Base-by-base conservation (phyloP, 2,888 invertebrate genomes). In the Lampropteryx suffumata region DNA sequence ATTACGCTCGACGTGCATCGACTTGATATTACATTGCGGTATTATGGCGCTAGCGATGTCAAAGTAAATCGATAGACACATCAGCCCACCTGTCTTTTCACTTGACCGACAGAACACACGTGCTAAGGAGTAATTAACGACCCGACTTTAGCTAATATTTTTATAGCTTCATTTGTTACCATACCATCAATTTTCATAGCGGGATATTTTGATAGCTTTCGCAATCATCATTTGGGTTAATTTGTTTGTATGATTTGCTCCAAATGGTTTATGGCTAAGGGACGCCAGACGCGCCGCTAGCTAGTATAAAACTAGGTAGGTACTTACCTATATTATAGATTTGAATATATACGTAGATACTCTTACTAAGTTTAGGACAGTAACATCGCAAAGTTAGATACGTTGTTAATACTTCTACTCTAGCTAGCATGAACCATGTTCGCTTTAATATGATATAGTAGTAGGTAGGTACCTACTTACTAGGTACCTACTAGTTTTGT, bases 181-280 rank as follows among this genome's bases (percentile, higher is more conserved):
- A 42, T 48, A 48, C 55, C 50, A 42, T 44, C 55, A 50, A 53
- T 51, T 56, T 49, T 46, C 39, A 13, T 52, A 46, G 42, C 54
- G 51, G 48, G 43, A 44, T 35, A 41, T 52, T 50, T 42, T 45
- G 37, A 55, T 53, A 37, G 39, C 49, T 51, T 58, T 62, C 59
- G 57, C 59, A 62, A 61, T 64, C 55, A 63, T 57, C 51, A 60
- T 57, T 61, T 61, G 51, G 57, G 56, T 64, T 57, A 55, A 33
- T 33, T 33, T 33, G 64, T 57, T 59, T 56, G 61, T 33, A 35
- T 40, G 8, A 33, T 35, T 36, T 46, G 35, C 29, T 34, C 50
- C 26, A 21, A 40, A 41, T 24, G 11, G 41, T 42, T 46, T 29
- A 52, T 47, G 12, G 37, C 27, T 41, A n/a, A 32, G 10, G 40